Base-by-base conservation (phyloP, 2,113 vertebrate species). In the Percopsis transmontana region DNA sequence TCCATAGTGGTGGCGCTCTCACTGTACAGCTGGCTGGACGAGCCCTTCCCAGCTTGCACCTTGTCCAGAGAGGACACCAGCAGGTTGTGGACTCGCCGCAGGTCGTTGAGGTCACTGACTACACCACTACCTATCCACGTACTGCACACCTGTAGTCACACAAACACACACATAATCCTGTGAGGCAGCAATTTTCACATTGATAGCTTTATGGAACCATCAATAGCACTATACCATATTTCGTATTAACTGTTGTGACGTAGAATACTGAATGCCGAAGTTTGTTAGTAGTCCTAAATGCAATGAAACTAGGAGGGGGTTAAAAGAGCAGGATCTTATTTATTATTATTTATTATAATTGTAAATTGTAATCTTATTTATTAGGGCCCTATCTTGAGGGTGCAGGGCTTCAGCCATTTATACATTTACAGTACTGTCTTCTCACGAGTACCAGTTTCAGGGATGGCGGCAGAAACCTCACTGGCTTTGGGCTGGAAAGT, bases 1-100 rank as follows among this genome's bases (percentile, higher is more conserved):
- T 99, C 97, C 97, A 99, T 99, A 1, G 97, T 99, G 42, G 94
- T 97, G 0, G 97, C 96, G 0, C 97, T 99, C 87, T 99, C 97
- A n/a, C 95, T 94, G 79, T 99, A 99, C 23, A 98, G 91, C 76
- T 97, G 97, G 76, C 95, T 97, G 44, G 94, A 95, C 15, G 95
- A 95, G 55, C 95, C 94, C 74, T 96, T 98, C 72, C 97, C 97
- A 19, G 97, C 90, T 89, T 98, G 96, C 68, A 97, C 94, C 89
- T 98, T 99, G 89, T 98, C 96, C 92, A 99, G 86, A 18, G 97
- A 99, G 45, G 97, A 99, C 66, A 99, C 97, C 21, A 99, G 93
- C 52, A 99, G 93, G 81, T 95, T 96, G 92, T 99, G 97, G 74
- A 99, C 97, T 62, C 97, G 91, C 23, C 97, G 96, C 27, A 99